Evolutionary conservation across 2,888 invertebrate species (phyloP).

Genomic region (Trichogramma dendrolimi): DNA sequence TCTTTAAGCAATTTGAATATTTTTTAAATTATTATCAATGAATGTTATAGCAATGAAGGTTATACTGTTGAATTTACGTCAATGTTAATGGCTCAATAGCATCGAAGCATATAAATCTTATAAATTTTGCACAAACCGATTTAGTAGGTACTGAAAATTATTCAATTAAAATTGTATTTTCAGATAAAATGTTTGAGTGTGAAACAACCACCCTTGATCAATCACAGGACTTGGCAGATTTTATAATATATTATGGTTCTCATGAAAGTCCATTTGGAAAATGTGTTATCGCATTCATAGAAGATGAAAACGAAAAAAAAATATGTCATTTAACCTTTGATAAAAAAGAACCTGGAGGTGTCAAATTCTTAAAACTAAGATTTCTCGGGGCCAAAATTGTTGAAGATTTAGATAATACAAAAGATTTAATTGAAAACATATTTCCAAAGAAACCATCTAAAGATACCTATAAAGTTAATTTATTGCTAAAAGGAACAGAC

Average conservation of each 20-base stretch:
- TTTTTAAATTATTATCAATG: no score
- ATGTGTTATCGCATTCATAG: constrained; percentile 33
- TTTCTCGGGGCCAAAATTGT: constrained; percentile 35
- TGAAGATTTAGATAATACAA: constrained; percentile 27
- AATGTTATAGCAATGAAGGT: no score
- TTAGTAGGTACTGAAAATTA: no score
- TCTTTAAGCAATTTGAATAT: no score
- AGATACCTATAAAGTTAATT: constrained; percentile 18
- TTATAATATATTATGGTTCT: constrained; percentile 35
- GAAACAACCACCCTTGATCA: constrained; percentile 3
- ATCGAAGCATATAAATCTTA: no score
- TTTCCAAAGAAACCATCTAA: constrained; percentile 24
- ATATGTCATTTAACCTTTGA: constrained; percentile 39
- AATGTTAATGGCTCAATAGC: no score
- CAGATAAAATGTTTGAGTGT: constrained; percentile 7
- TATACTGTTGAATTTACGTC: no score
- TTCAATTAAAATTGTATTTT: not conserved
- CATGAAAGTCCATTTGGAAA: constrained; percentile 39
- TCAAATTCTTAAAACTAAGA: constrained; percentile 30
- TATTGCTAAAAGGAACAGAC: constrained; percentile 42
- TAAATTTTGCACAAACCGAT: no score
- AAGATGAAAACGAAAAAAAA: constrained; percentile 28
- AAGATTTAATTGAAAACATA: constrained; percentile 25
- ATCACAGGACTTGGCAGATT: constrained; percentile 4
- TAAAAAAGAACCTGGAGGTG: constrained; percentile 23